Conservation (phyloP, 2,888 invertebrate species). For the Nomada flava region DNA sequence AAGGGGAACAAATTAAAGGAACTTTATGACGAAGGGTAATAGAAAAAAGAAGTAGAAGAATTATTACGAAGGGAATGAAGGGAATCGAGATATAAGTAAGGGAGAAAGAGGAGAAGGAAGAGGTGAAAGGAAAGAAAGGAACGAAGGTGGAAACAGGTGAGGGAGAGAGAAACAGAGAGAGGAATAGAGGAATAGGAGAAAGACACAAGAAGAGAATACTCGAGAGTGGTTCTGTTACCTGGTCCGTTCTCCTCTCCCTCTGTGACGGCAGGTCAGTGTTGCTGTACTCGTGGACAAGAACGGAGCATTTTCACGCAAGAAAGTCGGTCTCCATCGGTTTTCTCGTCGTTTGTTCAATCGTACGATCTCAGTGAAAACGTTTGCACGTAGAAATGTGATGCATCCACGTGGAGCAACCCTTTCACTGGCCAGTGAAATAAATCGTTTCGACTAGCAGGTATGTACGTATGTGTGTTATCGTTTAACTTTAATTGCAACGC, state of each 20-base stretch:
- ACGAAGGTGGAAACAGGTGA: conserved; percentile 6
- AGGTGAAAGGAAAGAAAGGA: not conserved
- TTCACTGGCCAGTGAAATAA: not conserved
- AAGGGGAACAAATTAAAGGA: not conserved
- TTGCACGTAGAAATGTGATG: conserved; percentile 9
- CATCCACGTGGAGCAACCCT: conserved; percentile 1
- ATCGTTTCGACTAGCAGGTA: not conserved
- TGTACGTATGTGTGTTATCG: conserved; percentile 21
- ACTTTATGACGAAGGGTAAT: not conserved
- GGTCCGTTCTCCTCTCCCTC: conserved; percentile 71
- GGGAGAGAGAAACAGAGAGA: not conserved
- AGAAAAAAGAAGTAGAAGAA: not conserved
- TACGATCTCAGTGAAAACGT: conserved; percentile 13
- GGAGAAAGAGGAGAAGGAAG: not conserved
- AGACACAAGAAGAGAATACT: conserved; percentile 56
- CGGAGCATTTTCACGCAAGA: conserved; percentile 54
- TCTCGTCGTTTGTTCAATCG: conserved; percentile 10
- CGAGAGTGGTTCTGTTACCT: conserved; percentile 70
- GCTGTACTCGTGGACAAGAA: conserved; percentile 73
- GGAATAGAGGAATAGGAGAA: conserved; percentile 41
- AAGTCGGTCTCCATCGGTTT: conserved; percentile 8
- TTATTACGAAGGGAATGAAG: not conserved
- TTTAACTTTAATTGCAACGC: conserved; percentile 7
- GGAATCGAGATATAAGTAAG: not conserved
- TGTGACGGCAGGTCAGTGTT: conserved; percentile 81